A percentile compares a stretch with the other conserved stretches of the same genome.
Conservation (phyloP, 2,113 vertebrate species). For the Neolamprologus tretocephalus region DNA sequence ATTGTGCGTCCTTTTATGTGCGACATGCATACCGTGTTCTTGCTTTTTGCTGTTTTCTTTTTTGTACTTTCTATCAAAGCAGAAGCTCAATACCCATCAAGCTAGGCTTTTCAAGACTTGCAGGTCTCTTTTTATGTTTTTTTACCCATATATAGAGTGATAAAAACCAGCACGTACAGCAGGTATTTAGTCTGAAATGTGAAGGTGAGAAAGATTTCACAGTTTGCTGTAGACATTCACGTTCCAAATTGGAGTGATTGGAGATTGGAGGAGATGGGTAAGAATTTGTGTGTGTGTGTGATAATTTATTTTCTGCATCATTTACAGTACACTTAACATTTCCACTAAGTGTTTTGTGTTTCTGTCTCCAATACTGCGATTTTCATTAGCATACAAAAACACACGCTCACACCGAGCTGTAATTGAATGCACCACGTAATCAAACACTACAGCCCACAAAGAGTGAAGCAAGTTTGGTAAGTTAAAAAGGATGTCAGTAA, state of each 20-base stretch:
- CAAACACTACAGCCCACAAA: constrained; percentile 30
- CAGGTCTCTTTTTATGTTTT: neutral
- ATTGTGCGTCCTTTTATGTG: constrained; percentile 15
- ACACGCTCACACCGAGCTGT: constrained; percentile 4
- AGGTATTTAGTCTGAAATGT: constrained; percentile 1
- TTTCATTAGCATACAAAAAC: constrained; percentile 17
- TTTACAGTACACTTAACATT: constrained; percentile 16
- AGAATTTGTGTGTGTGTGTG: constrained; percentile 25
- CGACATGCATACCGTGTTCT: constrained; percentile 3
- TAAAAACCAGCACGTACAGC: neutral
- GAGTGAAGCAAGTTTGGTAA: constrained; percentile 51
- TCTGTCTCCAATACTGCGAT: constrained; percentile 29
- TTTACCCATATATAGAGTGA: neutral
- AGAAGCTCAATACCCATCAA: neutral
- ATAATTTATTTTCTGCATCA: constrained; percentile 3
- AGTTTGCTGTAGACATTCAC: neutral
- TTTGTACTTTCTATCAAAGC: neutral
- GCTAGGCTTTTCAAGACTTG: neutral
- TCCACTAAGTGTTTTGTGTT: constrained; percentile 49
- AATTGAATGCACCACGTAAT: constrained; percentile 34
- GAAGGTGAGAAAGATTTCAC: neutral
- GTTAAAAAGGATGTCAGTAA: constrained; percentile 56
- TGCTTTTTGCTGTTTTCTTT: neutral
- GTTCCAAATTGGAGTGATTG: constrained; percentile 10
- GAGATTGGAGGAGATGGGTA: constrained; percentile 54